phyloP scores from a whole-genome alignment of 30 jellyfish, hydroid and myxozoan genomes.

The Nemopilema nomurai region DNA sequence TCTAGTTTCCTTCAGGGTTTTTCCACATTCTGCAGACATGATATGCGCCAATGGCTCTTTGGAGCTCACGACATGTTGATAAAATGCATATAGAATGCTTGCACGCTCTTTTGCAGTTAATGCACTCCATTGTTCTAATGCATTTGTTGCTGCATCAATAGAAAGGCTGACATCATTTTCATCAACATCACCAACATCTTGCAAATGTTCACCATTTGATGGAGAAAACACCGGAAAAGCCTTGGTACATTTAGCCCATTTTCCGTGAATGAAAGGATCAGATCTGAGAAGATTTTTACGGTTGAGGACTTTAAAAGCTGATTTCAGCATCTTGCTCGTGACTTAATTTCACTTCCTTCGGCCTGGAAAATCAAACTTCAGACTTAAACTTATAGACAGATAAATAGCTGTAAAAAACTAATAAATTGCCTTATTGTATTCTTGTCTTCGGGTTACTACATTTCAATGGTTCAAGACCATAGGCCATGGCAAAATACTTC shows the following conservation, averaged over 20 bases:
- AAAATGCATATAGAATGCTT: conserved; percentile 32
- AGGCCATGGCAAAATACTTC: too few species aligned
- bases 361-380: too few species aligned
- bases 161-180: conserved; percentile 57
- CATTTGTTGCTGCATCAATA: conserved; percentile 70
- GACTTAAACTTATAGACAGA: too few species aligned
- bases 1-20: conserved; percentile 70
- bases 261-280: conserved; percentile 66
- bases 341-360: too few species aligned
- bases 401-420: too few species aligned
- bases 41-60: conserved; percentile 75
- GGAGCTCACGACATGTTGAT: conserved; percentile 26
- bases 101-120: conserved; percentile 55
- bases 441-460: too few species aligned
- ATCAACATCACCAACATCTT: conserved; percentile 58
- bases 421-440: too few species aligned
- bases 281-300: conserved; percentile 41
- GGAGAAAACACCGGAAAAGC: conserved; percentile 77
- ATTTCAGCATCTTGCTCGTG: conserved; percentile 39
- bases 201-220: conserved; percentile 46
- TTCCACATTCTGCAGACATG: too few species aligned
- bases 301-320: conserved; percentile 25
- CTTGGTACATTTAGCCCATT: conserved; percentile 43
- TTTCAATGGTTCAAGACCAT: too few species aligned
- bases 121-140: conserved; percentile 64